phyloP scores from a whole-genome alignment of 2,113 vertebrate species.

The Ardeotis arabs region DNA sequence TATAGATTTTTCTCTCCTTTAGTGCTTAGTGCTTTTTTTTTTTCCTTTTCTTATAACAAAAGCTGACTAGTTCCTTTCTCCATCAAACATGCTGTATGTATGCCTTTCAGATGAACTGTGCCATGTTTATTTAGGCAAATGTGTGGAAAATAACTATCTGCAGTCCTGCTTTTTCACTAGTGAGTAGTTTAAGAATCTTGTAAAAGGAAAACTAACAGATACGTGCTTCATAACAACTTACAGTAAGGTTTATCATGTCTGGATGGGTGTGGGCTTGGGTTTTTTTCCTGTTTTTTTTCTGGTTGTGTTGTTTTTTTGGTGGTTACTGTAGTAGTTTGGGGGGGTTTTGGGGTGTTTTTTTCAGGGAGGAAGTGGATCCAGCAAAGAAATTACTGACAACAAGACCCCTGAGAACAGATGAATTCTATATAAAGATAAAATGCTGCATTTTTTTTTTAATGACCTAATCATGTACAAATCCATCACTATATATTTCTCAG shows the following conservation, averaged over 20 bases:
- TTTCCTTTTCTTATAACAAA: not conserved
- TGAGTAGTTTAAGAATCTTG: not conserved
- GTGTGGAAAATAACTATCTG: not conserved
- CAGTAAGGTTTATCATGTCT: not conserved
- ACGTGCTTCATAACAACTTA: accelerated
- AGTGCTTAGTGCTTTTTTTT: not conserved
- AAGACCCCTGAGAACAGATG: not conserved
- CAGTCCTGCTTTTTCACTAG: not conserved
- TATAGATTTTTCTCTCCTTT: conserved; percentile 37
- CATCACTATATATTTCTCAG: not conserved
- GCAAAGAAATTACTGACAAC: not conserved
- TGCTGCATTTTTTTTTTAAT: not conserved
- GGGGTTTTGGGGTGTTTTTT: not conserved
- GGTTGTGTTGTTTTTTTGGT: too few relatives aligned
- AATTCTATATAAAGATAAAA: not conserved
- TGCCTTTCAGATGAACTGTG: not conserved
- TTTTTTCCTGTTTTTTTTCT: too few relatives aligned
- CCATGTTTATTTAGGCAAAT: not conserved
- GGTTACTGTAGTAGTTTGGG: not conserved
- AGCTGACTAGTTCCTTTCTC: not conserved
- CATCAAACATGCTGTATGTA: not conserved
- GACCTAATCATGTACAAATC: not conserved
- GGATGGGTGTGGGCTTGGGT: not conserved
- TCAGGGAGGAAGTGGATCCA: not conserved
- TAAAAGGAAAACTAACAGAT: not conserved